phyloP scores from a whole-genome alignment of 2,888 invertebrate genomes.

The Acanthacorydalis orientalis region DNA sequence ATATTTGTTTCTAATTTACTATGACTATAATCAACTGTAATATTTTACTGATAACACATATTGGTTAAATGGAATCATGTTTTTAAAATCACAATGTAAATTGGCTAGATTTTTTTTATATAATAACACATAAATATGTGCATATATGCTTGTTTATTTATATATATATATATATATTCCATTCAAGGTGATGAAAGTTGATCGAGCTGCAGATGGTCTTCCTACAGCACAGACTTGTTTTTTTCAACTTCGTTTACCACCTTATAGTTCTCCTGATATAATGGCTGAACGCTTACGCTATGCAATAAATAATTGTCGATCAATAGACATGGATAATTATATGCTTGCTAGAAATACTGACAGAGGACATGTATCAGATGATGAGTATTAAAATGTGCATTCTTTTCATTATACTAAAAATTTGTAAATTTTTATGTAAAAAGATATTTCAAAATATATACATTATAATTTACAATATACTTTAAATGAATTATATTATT shows the following conservation, averaged over 20 bases:
- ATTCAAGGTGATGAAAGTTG: constrained; percentile 35
- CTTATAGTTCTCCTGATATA: constrained; percentile 38
- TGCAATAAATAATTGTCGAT: constrained; percentile 47
- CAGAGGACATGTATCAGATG: background rate
- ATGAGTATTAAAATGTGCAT: background rate
- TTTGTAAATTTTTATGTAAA: background rate
- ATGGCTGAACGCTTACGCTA: constrained; percentile 44
- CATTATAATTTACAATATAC: too few relatives aligned
- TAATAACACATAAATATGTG: too few relatives aligned
- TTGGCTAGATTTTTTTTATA: too few relatives aligned
- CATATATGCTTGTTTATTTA: too few relatives aligned
- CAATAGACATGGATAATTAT: constrained; percentile 53
- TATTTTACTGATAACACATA: too few relatives aligned
- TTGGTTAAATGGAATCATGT: too few relatives aligned
- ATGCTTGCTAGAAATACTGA: constrained; percentile 40
- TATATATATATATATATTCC: constrained; percentile 1
- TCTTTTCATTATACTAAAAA: background rate
- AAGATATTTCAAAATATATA: too few relatives aligned
- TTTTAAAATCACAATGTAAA: too few relatives aligned
- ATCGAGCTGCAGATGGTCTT: constrained; percentile 36
- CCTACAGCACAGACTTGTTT: constrained; percentile 46
- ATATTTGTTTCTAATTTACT: too few relatives aligned
- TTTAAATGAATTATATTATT: too few relatives aligned
- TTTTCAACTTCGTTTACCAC: constrained; percentile 44
- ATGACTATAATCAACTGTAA: too few relatives aligned